These are phyloP conservation scores for Lepus oiostolus DNA, from an alignment of 2,797 vertebrate species.

Conservation along the genomic window DNA sequence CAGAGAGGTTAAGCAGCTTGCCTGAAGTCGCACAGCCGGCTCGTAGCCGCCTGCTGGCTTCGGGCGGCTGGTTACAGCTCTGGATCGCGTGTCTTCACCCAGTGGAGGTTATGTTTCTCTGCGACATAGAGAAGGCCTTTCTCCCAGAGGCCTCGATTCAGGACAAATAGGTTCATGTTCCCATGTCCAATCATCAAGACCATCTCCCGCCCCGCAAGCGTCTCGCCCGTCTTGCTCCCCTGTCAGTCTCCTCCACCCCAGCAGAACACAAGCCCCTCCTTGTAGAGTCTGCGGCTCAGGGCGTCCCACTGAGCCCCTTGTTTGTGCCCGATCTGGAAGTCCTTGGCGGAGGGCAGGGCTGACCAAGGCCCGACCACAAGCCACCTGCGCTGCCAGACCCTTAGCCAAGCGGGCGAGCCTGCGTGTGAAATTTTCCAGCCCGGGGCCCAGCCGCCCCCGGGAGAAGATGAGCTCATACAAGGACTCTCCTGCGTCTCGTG, in stretches of 20 bases:
- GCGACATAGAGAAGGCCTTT: background rate
- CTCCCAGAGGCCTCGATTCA: slow-evolving; percentile 40
- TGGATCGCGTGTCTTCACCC: background rate
- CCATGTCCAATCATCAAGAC: slow-evolving; percentile 19
- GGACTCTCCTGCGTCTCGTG: slow-evolving; percentile 13
- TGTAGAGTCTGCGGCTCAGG: background rate
- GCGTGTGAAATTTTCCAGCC: slow-evolving; percentile 72
- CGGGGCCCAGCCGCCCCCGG: slow-evolving; percentile 26
- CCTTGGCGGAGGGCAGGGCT: no score
- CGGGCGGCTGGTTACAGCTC: background rate
- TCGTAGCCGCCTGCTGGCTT: background rate
- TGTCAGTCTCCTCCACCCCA: background rate
- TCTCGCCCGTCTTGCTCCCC: background rate
- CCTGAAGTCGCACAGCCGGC: slow-evolving; percentile 23
- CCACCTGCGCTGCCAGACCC: slow-evolving; percentile 71
- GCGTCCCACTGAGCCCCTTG: background rate
- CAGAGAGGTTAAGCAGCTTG: background rate
- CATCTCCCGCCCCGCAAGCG: background rate
- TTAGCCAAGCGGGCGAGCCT: slow-evolving; percentile 28
- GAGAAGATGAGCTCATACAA: slow-evolving; percentile 75
- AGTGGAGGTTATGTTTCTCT: background rate
- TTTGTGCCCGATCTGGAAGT: background rate
- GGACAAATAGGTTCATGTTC: slow-evolving; percentile 9
- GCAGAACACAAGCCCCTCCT: background rate
- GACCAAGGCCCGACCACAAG: slow-evolving; percentile 11